Evolutionary conservation across 2,888 invertebrate genomes (phyloP).

Genomic region (Amphipyra berbera): DNA sequence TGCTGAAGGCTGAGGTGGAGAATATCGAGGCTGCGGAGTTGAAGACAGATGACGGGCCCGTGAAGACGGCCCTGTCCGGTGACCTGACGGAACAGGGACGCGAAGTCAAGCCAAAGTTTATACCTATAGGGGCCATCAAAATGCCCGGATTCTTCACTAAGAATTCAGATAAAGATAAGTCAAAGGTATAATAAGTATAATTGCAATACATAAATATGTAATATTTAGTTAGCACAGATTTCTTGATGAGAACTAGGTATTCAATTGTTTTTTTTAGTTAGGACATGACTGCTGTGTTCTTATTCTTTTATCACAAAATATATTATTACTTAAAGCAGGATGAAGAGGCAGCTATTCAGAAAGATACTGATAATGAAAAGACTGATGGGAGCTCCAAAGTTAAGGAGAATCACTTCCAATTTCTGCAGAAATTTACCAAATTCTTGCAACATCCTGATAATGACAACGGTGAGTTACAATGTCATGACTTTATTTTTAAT

Average conservation of each 20-base stretch:
- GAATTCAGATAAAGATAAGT: slow-evolving; percentile 93
- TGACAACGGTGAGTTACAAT: slow-evolving; percentile 71
- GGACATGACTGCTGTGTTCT: too few relatives aligned
- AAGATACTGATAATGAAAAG: slow-evolving; percentile 80
- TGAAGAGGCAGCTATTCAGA: slow-evolving; percentile 80
- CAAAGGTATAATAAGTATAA: slow-evolving; percentile 87
- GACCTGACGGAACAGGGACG: slow-evolving; percentile 91
- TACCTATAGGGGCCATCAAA: slow-evolving; percentile 96
- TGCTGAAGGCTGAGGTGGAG: slow-evolving; percentile 90
- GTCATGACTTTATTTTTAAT: too few relatives aligned
- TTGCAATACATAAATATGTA: too few relatives aligned
- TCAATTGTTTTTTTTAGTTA: too few relatives aligned
- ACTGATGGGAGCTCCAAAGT: slow-evolving; percentile 77
- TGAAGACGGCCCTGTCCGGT: slow-evolving; percentile 87
- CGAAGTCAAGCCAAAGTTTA: slow-evolving; percentile 94
- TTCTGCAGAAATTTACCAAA: slow-evolving; percentile 81
- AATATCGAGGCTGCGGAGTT: slow-evolving; percentile 83
- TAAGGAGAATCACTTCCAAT: slow-evolving; percentile 79
- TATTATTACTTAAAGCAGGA: slow-evolving; percentile 61
- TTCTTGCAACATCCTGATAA: slow-evolving; percentile 78
- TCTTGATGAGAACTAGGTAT: too few relatives aligned
- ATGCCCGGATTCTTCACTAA: slow-evolving; percentile 96
- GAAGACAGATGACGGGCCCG: slow-evolving; percentile 83
- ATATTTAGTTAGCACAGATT: too few relatives aligned
- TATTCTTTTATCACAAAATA: too few relatives aligned